phyloP scores from a whole-genome alignment of 2,113 vertebrate genomes.

The Leiothrix lutea region DNA sequence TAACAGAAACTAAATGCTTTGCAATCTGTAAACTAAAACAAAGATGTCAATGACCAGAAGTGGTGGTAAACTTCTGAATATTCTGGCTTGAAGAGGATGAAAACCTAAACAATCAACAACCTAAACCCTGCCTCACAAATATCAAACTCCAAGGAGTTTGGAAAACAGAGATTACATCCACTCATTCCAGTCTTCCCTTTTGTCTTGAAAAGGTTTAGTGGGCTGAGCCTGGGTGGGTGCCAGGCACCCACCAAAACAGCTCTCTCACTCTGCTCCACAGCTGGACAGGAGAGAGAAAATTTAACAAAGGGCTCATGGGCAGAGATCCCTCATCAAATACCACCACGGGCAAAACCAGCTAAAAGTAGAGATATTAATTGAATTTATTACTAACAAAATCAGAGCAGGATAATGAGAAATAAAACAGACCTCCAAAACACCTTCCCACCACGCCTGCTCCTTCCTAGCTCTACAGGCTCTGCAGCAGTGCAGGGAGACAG shows the following conservation, averaged over 20 bases:
- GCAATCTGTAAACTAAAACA: background rate
- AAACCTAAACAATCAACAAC: background rate
- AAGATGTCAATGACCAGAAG: background rate
- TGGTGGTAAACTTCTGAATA: background rate
- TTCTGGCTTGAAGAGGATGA: background rate
- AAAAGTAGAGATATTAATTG: background rate
- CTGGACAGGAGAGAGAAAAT: background rate
- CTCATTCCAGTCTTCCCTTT: background rate
- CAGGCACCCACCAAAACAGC: background rate
- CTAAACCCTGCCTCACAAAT: background rate
- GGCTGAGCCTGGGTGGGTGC: background rate
- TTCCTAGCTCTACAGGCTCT: fast-evolving
- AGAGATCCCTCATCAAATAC: background rate
- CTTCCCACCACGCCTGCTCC: fast-evolving
- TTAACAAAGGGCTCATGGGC: fast-evolving
- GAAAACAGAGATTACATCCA: background rate
- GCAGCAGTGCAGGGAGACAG: background rate
- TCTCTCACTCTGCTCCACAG: fast-evolving
- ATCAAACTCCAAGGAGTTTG: background rate
- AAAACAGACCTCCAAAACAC: background rate
- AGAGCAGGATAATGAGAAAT: background rate
- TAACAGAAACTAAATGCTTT: background rate
- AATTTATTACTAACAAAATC: background rate
- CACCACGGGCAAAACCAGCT: background rate
- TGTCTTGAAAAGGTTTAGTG: background rate